These are phyloP conservation scores for Ochropleura plecta DNA, from an alignment of 2,888 invertebrate genomes.

Conservation along the genomic window DNA sequence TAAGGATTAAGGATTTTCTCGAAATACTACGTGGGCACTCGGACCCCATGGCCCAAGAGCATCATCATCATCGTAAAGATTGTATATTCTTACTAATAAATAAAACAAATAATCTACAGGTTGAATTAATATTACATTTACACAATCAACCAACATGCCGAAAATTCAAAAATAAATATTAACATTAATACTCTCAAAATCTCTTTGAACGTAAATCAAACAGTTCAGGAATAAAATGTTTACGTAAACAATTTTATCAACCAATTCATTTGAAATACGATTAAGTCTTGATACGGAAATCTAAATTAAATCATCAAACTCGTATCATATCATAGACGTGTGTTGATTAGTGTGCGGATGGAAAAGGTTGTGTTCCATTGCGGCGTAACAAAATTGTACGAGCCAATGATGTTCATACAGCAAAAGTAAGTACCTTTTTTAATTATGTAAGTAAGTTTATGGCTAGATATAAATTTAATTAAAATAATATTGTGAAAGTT, in stretches of 20 bases:
- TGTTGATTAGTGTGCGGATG: constrained; percentile 1
- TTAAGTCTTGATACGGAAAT: not conserved
- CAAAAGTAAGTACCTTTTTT: no score
- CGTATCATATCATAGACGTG: not conserved
- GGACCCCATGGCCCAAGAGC: no score
- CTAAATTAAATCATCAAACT: constrained; percentile 10
- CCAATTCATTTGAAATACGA: not conserved
- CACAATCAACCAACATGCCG: not conserved
- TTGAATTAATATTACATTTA: not conserved
- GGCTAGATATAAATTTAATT: no score
- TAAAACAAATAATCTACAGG: not conserved
- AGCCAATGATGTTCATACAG: no score
- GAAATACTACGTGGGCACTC: no score
- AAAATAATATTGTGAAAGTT: no score
- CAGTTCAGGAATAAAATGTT: not conserved
- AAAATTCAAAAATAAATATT: not conserved
- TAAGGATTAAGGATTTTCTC: no score
- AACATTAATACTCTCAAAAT: not conserved
- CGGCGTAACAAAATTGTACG: not conserved
- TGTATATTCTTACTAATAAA: no score
- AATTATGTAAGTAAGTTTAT: no score
- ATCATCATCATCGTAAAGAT: no score
- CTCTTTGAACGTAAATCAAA: constrained; percentile 2
- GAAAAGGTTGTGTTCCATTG: constrained; percentile 13
- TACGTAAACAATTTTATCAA: constrained; percentile 4